Conservation (phyloP, 2,888 invertebrate species). For the Oeneis ivallda region DNA sequence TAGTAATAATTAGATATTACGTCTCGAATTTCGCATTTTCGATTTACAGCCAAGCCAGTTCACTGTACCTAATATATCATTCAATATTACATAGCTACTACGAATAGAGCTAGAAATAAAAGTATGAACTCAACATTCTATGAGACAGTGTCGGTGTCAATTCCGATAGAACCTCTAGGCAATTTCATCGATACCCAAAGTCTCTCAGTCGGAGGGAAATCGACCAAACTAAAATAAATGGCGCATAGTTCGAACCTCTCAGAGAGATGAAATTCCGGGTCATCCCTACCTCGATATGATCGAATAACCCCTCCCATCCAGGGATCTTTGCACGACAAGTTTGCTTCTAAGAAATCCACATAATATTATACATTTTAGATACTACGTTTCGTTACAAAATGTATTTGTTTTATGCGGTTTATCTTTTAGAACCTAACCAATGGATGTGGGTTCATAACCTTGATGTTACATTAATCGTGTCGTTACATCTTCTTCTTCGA, state of each 20-base stretch:
- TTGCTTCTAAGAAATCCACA: neutral
- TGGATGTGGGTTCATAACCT: neutral
- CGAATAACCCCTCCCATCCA: slow-evolving; percentile 54
- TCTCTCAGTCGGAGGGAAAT: slow-evolving; percentile 61
- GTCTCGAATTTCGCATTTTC: too few relatives aligned
- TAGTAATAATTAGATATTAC: too few relatives aligned
- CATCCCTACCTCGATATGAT: slow-evolving; percentile 62
- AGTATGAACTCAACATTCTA: slow-evolving; percentile 21
- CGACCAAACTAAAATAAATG: slow-evolving; percentile 73
- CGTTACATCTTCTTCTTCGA: too few relatives aligned
- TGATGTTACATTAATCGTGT: too few relatives aligned
- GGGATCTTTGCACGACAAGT: slow-evolving; percentile 37
- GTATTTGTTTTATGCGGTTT: neutral
- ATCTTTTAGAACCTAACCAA: neutral
- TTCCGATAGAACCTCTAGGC: slow-evolving; percentile 36
- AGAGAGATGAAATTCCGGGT: slow-evolving; percentile 71
- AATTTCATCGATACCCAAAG: slow-evolving; percentile 54
- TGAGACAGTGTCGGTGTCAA: slow-evolving; percentile 29
- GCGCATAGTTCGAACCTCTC: slow-evolving; percentile 69
- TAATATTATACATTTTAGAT: neutral
- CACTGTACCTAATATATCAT: neutral
- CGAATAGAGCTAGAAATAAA: neutral
- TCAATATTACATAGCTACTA: neutral
- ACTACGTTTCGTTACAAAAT: slow-evolving; percentile 12
- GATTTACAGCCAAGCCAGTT: neutral